Evolutionary conservation across 92 coral and sea anemone genomes (phyloP), one percentile per base, ranked within the genome.

Genomic region (Heliopora coerulea): DNA sequence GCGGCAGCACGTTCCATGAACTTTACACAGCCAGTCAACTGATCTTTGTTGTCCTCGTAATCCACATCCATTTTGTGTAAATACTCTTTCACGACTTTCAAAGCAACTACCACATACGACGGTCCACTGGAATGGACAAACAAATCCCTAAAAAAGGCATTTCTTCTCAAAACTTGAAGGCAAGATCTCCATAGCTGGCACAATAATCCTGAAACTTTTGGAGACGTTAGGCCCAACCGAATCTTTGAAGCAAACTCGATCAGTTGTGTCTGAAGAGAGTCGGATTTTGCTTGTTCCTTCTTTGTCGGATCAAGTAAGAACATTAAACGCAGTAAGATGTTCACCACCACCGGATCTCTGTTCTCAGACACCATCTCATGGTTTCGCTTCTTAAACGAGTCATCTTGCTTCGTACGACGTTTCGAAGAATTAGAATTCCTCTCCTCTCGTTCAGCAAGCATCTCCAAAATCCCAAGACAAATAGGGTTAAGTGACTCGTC

Each of bases 141-240:
- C 74, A 86, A 69, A 54, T 90, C 89, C 37, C 89, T 54, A 66
- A 90, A 95, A 49, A 86, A 28, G 13, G 73, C 86, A 41, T 84
- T 90, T 21, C 88, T 83, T 27, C 83, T 85, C 50, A 88, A 68
- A 12, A 95, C 82, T 62, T 83, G 88, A 58, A 95, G 86, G 58
- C 99, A 88, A 0, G 96, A 85, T 42, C 79, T 86, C 99, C 99
- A 95, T 8, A 95, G 83, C 17, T 82, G 87, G 26, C 77, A 70
- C 49, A 70, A 21, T 20, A 70, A 54, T 3, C 54, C 40, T 9
- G 32, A 52, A n/a, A 70, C 77, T 19, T 70, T 52, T 52, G 62
- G 62, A 23, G 58, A 21, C 17, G 20, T 34, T 12, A 52, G 17
- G 14, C 62, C 18, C 29, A 70, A n/a, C 17, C 63, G 77, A 30